These are phyloP conservation scores for Mystacides longicornis DNA, from an alignment of 2,888 invertebrate species.

Conservation along the genomic window DNA sequence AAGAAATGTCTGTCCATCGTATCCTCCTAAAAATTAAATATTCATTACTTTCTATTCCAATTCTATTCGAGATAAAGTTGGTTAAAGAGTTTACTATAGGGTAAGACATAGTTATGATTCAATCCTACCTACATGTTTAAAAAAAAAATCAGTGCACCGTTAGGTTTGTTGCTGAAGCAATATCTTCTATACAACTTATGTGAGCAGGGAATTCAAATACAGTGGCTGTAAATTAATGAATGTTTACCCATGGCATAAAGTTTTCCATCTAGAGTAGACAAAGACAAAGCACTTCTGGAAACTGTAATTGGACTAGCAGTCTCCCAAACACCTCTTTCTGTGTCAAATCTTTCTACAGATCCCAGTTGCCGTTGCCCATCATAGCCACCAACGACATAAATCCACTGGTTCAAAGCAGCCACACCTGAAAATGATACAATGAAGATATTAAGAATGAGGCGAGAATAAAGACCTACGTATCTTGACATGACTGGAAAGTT, in stretches of 20 bases:
- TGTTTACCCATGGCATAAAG: constrained; percentile 83
- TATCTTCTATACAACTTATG: no score
- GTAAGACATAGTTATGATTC: no score
- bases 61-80: no score
- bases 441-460: neutral
- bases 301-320: constrained; percentile 66
- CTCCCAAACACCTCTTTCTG: constrained; percentile 76
- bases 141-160: no score
- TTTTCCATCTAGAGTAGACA: constrained; percentile 78
- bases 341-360: constrained; percentile 80
- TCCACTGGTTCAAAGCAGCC: constrained; percentile 74
- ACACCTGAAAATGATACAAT: constrained; percentile 50
- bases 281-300: constrained; percentile 80
- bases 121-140: no score
- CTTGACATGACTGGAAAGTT: no score
- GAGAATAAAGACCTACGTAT: no score
- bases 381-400: constrained; percentile 94
- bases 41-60: no score
- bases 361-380: constrained; percentile 76
- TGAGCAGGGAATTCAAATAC: no score
- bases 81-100: no score
- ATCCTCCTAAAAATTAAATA: constrained; percentile 59
- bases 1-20: constrained; percentile 79
- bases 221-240: no score
- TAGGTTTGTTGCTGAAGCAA: no score